Percentiles rank a stretch among this genome's conserved stretches.
These are phyloP conservation scores for Ovibos moschatus DNA, from an alignment of 2,113 vertebrate genomes.

Conservation along the genomic window DNA sequence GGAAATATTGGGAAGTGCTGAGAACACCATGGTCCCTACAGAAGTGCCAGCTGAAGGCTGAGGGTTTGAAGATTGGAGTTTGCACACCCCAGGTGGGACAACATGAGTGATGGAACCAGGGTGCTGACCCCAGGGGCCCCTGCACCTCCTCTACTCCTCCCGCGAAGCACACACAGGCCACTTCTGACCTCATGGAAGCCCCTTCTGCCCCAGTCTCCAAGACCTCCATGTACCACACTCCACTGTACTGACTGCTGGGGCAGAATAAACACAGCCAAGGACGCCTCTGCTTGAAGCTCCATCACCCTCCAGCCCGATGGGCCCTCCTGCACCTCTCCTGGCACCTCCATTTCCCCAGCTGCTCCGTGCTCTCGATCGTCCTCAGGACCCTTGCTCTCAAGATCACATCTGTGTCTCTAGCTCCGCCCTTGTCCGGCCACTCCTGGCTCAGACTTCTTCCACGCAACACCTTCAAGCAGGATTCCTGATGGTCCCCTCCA, in stretches of 20 bases:
- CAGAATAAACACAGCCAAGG: not conserved
- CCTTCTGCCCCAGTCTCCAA: not conserved
- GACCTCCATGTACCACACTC: not conserved
- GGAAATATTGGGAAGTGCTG: not conserved
- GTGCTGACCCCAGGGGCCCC: not conserved
- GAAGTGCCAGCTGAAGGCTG: not conserved
- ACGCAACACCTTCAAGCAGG: not conserved
- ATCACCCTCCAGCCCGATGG: fast-evolving
- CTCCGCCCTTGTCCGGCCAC: not conserved
- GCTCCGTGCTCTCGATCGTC: not conserved
- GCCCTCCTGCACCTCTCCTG: not conserved
- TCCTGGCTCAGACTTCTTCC: not conserved
- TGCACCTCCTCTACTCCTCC: not conserved
- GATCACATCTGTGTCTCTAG: not conserved
- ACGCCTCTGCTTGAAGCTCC: not conserved
- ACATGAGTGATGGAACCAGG: fast-evolving
- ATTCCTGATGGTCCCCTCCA: not conserved
- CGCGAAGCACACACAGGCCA: not conserved
- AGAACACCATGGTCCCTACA: not conserved
- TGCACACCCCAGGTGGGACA: not conserved
- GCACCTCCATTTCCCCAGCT: not conserved
- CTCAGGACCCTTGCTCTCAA: not conserved
- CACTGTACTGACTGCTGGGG: not conserved
- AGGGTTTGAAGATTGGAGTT: not conserved
- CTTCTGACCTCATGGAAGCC: not conserved